phyloP scores from a whole-genome alignment of 2,113 vertebrate genomes.

The Sciurus niger region DNA sequence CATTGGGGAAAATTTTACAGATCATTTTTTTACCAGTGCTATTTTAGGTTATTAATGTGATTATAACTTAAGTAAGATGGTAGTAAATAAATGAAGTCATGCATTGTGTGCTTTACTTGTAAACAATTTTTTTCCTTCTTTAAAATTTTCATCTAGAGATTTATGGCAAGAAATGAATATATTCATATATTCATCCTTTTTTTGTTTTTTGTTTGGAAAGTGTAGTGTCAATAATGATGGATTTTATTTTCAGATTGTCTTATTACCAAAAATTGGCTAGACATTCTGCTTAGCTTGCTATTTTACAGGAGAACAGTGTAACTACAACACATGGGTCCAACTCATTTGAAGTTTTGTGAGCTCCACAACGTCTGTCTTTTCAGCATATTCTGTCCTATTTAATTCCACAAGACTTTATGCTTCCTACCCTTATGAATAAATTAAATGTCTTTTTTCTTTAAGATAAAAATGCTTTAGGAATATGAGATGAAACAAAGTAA shows the following conservation, averaged over 20 bases:
- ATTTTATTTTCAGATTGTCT: slow-evolving; percentile 66
- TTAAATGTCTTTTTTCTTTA: slow-evolving; percentile 21
- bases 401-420: background rate
- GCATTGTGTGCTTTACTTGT: background rate
- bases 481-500: slow-evolving; percentile 69
- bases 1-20: slow-evolving; percentile 94
- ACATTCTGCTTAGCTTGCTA: slow-evolving; percentile 41
- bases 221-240: slow-evolving; percentile 3
- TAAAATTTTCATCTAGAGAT: slow-evolving; percentile 43
- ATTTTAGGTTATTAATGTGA: background rate
- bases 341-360: slow-evolving; percentile 60
- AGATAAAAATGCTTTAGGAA: slow-evolving; percentile 75
- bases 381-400: slow-evolving; percentile 58
- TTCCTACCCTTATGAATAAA: slow-evolving; percentile 66
- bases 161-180: slow-evolving; percentile 12
- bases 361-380: slow-evolving; percentile 76
- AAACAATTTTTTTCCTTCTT: background rate
- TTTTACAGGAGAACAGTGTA: slow-evolving; percentile 5
- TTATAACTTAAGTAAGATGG: background rate
- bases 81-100: background rate
- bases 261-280: slow-evolving; percentile 71
- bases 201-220: background rate
- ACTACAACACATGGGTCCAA: background rate
- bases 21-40: background rate
- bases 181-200: background rate